Percentiles rank a stretch among this genome's conserved stretches.
Evolutionary conservation across 2,113 vertebrate genomes (phyloP).

Genomic region (human (Homo sapiens)): DNA sequence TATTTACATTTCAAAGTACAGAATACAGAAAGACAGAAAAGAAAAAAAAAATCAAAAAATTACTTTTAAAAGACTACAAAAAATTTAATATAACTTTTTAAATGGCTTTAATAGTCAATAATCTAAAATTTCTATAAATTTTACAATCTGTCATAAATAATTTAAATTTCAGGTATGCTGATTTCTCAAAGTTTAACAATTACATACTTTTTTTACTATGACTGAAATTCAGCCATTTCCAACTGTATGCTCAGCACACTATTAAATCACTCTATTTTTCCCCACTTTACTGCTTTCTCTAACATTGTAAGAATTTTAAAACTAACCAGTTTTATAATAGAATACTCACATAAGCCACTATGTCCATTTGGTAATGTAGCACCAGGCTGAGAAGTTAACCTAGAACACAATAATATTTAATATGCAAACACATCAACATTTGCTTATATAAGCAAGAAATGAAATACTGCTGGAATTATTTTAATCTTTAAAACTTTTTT

Average conservation of each 20-base stretch:
- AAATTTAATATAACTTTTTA: conserved; percentile 47
- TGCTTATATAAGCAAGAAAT: conserved; percentile 62
- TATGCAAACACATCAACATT: conserved; percentile 62
- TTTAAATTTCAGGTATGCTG: conserved; percentile 35
- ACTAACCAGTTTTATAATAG: conserved; percentile 61
- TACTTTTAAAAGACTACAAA: conserved; percentile 68
- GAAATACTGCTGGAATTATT: conserved; percentile 43
- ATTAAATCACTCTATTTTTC: conserved; percentile 38
- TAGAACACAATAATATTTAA: conserved; percentile 82
- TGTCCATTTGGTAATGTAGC: conserved; percentile 95
- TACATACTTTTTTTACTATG: conserved; percentile 63
- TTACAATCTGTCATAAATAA: conserved; percentile 31
- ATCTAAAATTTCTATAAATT: conserved; percentile 44
- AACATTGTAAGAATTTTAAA: conserved; percentile 51
- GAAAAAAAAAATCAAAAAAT: conserved; percentile 23
- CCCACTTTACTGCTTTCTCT: conserved; percentile 53
- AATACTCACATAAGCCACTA: conserved; percentile 91
- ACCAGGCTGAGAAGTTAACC: conserved; percentile 94
- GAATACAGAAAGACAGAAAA: conserved; percentile 56
- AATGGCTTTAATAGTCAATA: conserved; percentile 41
- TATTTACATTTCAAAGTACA: conserved; percentile 81
- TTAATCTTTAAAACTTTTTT: conserved; percentile 48
- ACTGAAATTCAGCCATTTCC: conserved; percentile 51
- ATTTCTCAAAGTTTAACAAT: conserved; percentile 48
- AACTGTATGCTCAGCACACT: background rate